These are phyloP conservation scores for Sepiola atlantica DNA, from an alignment of 2,888 invertebrate genomes.

Conservation along the genomic window DNA sequence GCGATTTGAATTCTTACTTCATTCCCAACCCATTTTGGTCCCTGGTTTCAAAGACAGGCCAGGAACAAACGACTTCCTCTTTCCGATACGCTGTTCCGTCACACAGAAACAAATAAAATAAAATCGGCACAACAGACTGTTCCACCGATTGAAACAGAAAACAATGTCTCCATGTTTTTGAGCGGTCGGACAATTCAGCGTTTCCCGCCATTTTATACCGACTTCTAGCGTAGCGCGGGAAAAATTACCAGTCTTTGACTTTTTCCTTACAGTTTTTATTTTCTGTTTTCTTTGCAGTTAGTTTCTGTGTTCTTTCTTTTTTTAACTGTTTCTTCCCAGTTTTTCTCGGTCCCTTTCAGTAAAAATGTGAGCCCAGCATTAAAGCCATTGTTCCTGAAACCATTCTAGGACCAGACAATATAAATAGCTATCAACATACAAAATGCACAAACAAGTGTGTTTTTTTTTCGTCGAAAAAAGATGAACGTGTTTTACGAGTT, in stretches of 20 bases:
- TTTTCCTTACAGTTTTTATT: too few species aligned
- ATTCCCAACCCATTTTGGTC: not conserved
- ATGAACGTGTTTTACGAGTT: not conserved
- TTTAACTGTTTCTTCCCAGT: not conserved
- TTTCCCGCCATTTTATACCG: not conserved
- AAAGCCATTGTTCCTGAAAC: not conserved
- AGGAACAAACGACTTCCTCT: slow-evolving; percentile 32
- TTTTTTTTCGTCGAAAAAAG: not conserved
- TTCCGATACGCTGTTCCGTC: slow-evolving; percentile 9
- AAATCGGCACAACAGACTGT: slow-evolving; percentile 11
- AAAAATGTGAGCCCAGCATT: not conserved
- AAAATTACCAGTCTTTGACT: not conserved
- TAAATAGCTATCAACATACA: not conserved
- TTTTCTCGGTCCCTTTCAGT: not conserved
- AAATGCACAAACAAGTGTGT: not conserved
- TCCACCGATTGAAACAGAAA: not conserved
- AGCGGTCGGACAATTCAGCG: slow-evolving; percentile 32
- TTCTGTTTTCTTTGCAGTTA: too few species aligned
- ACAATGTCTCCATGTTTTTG: slow-evolving; percentile 15
- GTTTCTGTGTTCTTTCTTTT: not conserved
- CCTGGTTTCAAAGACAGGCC: not conserved
- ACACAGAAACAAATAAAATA: not conserved
- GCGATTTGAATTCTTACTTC: not conserved
- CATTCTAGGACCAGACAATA: not conserved
- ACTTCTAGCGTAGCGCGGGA: not conserved